phyloP scores from a whole-genome alignment of 2,797 vertebrate species.

The Chelon labrosus region DNA sequence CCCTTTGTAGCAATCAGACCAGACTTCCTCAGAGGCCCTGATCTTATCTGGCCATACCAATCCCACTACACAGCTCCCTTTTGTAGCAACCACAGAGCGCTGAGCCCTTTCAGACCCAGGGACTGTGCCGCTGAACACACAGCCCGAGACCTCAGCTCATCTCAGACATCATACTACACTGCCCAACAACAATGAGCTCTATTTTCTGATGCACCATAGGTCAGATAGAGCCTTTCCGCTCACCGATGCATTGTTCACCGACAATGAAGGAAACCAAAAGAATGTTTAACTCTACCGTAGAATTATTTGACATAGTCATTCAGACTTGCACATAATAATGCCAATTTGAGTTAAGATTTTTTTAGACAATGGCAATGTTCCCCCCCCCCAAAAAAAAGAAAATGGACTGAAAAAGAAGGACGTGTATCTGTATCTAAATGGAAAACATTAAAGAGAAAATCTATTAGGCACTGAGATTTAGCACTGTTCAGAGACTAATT shows the following conservation, averaged over 20 bases:
- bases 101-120: conserved; percentile 77
- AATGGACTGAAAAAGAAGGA: not conserved
- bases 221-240: conserved; percentile 71
- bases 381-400: conserved; percentile 1
- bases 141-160: conserved; percentile 78
- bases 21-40: conserved; percentile 83
- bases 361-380: not conserved
- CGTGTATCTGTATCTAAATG: conserved; percentile 24
- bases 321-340: conserved; percentile 2
- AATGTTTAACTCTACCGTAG: conserved; percentile 35
- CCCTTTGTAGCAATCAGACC: conserved; percentile 85
- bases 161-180: conserved; percentile 84
- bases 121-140: conserved; percentile 72
- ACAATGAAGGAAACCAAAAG: conserved; percentile 62
- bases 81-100: conserved; percentile 74
- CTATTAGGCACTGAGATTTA: conserved; percentile 60
- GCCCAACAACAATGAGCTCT: conserved; percentile 81
- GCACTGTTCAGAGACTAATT: conserved; percentile 70
- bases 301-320: conserved; percentile 41
- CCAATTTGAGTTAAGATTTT: not conserved
- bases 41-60: conserved; percentile 83
- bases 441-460: conserved; percentile 43
- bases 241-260: conserved; percentile 67
- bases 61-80: conserved; percentile 81
- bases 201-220: conserved; percentile 75